Percentiles rank a stretch among this genome's conserved stretches.
Conservation (phyloP, 2,113 vertebrate genomes). For the Eupsittula cactorum region DNA sequence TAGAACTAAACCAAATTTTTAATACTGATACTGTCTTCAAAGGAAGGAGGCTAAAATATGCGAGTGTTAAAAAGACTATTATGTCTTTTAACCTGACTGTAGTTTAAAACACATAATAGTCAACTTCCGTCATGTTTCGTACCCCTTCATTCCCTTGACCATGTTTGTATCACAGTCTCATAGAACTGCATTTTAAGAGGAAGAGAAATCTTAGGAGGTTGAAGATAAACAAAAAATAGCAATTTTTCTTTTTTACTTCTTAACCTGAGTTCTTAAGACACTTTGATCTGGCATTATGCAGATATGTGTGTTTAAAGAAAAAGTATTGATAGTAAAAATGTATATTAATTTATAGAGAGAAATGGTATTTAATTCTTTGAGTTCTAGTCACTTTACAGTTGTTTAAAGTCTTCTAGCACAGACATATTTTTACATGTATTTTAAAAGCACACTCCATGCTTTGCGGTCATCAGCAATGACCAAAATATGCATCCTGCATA, state of each 20-base stretch:
- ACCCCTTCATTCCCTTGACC: not conserved
- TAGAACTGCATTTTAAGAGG: not conserved
- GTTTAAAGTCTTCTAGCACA: not conserved
- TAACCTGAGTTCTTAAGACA: not conserved
- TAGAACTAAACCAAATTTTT: not conserved
- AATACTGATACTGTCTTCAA: not conserved
- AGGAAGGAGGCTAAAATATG: not conserved
- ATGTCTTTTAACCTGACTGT: not conserved
- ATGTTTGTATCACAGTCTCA: not conserved
- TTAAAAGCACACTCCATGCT: not conserved
- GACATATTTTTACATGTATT: not conserved
- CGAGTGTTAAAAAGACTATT: not conserved
- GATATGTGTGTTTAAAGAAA: not conserved
- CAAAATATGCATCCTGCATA: not conserved
- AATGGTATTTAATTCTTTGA: not conserved
- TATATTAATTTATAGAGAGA: not conserved
- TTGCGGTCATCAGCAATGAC: not conserved
- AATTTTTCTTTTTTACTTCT: not conserved
- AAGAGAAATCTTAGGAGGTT: not conserved
- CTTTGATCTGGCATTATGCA: not conserved
- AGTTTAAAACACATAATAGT: not conserved
- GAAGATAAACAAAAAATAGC: not conserved
- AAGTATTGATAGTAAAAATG: not conserved
- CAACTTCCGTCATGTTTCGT: not conserved
- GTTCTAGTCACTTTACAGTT: not conserved